A percentile compares a stretch with the other conserved stretches of the same genome.
These are phyloP conservation scores for Ranitomeya imitator DNA, from an alignment of 2,113 vertebrate genomes.

Conservation along the genomic window DNA sequence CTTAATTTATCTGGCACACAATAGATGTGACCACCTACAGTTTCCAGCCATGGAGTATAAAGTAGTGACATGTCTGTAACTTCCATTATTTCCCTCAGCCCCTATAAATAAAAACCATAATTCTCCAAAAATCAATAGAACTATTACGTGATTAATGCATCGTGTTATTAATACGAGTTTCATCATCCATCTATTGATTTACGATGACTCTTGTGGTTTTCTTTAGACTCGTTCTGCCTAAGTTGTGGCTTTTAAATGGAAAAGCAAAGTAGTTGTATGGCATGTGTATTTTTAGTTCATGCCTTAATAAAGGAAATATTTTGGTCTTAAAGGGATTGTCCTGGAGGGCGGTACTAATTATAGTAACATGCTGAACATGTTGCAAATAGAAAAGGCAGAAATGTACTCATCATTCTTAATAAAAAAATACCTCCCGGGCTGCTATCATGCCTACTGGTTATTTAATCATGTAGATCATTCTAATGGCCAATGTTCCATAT, in stretches of 20 bases:
- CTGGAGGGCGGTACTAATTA: background rate
- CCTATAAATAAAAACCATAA: background rate
- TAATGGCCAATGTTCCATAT: background rate
- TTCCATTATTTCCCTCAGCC: background rate
- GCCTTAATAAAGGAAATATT: background rate
- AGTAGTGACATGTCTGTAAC: background rate
- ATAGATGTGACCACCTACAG: background rate
- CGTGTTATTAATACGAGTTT: background rate
- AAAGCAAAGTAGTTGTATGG: background rate
- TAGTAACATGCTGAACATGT: background rate
- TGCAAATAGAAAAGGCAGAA: background rate
- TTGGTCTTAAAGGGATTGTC: background rate
- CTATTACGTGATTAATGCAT: background rate
- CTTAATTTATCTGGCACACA: background rate
- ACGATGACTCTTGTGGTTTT: background rate
- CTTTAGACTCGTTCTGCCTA: background rate
- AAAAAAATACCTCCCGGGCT: background rate
- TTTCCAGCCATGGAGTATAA: background rate
- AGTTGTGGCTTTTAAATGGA: background rate
- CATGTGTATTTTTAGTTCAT: background rate
- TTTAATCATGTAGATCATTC: no score
- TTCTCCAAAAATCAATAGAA: constrained; percentile 6
- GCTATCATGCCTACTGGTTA: background rate
- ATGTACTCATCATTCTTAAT: background rate
- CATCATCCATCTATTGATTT: constrained; percentile 9